Evolutionary conservation across 2,888 invertebrate species (phyloP), one percentile per base, ranked within the genome.

Genomic region (Sarcophaga subvicina): DNA sequence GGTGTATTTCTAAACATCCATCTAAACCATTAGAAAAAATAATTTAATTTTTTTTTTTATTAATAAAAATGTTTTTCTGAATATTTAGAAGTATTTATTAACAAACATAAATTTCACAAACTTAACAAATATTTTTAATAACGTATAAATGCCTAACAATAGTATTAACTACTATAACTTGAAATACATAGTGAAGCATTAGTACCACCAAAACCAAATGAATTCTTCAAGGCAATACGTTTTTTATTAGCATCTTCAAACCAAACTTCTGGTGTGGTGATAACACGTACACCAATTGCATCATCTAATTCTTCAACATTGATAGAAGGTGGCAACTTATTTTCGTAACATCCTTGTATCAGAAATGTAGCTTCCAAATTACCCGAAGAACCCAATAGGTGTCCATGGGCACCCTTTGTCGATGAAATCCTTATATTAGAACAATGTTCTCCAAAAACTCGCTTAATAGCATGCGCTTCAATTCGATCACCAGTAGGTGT

Each of bases 171-270:
- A 4, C 64, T 76, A 86, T 89, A 94, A 85, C 90, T 92, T 78
- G 94, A 94, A 90, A 95, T 94, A 93, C 98, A 97, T 63, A 98
- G 94, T 82, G 96, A 96, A 37, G 98, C 98, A 95, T 99, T 99
- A 4, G 99, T 99, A 66, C 99, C 99, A 80, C 99, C 99, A 95
- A 99, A 99, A 6, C 99, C 99, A 95, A 99, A 99, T 0, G 99
- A 98, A 94, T 99, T 99, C 93, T 98, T 98, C 75, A 99, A 93
- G 20, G 98, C 98, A 90, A 98, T 94, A 91, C 96, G 95, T 90
- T 93, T 94, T 2, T 75, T 84, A 0, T 75, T 86, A 0, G 8
- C n/a, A 45, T 89, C 83, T 0, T 69, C 25, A 54, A 85, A 88
- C 92, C 92, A 93, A 4, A 89, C 70, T 88, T 91, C 77, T 90